Base-by-base conservation (phyloP, 2,888 invertebrate species). In the Petrolisthes cinctipes region DNA sequence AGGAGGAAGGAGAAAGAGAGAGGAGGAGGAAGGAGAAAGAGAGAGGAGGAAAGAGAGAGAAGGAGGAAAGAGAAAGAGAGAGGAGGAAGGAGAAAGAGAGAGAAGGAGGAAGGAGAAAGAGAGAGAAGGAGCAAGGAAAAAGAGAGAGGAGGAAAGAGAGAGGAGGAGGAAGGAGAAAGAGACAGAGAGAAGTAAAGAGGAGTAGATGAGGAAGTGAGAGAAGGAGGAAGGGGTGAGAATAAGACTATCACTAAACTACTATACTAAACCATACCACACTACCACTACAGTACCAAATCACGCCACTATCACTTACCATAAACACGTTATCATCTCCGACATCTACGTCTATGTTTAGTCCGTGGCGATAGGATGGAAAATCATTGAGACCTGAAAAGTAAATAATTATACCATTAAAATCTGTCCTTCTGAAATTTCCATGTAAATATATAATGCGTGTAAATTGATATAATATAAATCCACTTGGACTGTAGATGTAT, bases 321-420 rank as follows among this genome's bases (percentile, higher is more conserved):
- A 98, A 98, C 92, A 98, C 97, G 93, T 98, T 97, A 92, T 98
- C 97, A 93, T 98, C 98, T 91, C 97, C 97, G 91, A 96, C 96
- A 92, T 96, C 96, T 94, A 95, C 94, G 93, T 96, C 96, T 94
- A 95, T 94, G 93, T 95, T 95, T 76, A 91, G 86, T 54, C 84
- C 86, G 79, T 86, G 86, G 66, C 81, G 89, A 57, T 89, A 85
- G 14, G 85, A 86, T 71, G 87, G 87, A 66, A 88, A 81, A 57
- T 88, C 87, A 75, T 83, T 88, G 84, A 88, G 87, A 84, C 87
- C 87, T 88, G 83, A 37, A 66, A 81, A 76, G 57, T 11, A 54
- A 56, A 73, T 37, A 37, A 37, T 37, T 37, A 37, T 37, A 37
- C 37, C 37, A 37, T 37, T 37, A 37, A 37, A 37, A 37, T 37